Conservation (phyloP, 2,797 vertebrate species). For the Danio tinwini region DNA sequence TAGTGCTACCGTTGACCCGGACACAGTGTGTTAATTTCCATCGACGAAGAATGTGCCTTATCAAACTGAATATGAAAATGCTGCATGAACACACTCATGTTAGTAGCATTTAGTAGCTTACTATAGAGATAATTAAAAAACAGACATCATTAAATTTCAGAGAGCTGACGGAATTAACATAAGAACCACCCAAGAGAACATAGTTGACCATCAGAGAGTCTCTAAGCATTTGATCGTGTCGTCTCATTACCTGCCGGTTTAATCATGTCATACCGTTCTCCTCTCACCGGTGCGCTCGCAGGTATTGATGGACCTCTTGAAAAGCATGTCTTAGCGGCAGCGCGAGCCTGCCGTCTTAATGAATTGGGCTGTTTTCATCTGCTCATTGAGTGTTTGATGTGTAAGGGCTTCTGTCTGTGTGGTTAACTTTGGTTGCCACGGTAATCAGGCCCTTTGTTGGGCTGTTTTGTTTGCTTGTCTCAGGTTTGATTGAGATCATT, state of each 20-base stretch:
- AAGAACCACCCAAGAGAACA: conserved; percentile 20
- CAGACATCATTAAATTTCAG: conserved; percentile 24
- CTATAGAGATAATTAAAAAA: conserved; percentile 9
- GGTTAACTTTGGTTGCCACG: conserved; percentile 54
- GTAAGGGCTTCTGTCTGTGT: conserved; percentile 50
- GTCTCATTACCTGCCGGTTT: conserved; percentile 36
- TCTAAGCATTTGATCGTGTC: conserved; percentile 32
- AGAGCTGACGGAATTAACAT: conserved; percentile 14
- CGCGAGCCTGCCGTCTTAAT: conserved; percentile 19
- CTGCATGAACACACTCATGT: neutral
- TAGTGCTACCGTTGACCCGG: neutral
- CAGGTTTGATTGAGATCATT: conserved; percentile 60
- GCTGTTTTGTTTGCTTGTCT: conserved; percentile 56
- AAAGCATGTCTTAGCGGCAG: conserved; percentile 16
- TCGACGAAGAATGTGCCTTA: neutral
- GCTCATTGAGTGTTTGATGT: conserved; percentile 53
- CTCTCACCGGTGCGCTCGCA: conserved; percentile 19
- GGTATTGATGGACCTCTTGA: conserved; percentile 53
- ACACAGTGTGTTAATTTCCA: neutral
- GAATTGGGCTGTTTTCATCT: conserved; percentile 55
- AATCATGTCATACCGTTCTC: conserved; percentile 18
- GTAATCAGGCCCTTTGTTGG: conserved; percentile 59
- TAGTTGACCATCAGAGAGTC: conserved; percentile 20
- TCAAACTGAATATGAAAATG: neutral
- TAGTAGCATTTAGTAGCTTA: neutral